Conservation (phyloP, 2,797 vertebrate species). For the Amblyopsis hoosieri region DNA sequence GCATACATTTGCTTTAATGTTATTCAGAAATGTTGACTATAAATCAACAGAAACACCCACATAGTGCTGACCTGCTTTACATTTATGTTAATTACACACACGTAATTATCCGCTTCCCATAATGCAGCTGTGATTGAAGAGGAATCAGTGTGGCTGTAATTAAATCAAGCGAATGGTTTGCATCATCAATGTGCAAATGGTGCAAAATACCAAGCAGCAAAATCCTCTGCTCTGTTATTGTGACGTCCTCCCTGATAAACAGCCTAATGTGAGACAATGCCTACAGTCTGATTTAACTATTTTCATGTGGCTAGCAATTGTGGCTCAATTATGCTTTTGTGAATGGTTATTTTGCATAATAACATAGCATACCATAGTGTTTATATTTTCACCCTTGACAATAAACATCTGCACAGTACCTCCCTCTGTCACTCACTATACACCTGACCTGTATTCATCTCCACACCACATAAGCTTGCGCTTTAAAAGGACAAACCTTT, state of each 20-base stretch:
- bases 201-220: too few relatives aligned
- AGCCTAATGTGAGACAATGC: too few relatives aligned
- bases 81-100: too few relatives aligned
- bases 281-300: too few relatives aligned
- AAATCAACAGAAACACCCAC: neutral
- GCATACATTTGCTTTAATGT: neutral
- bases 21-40: slow-evolving; percentile 3
- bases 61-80: slow-evolving; percentile 2
- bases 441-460: slow-evolving; percentile 40
- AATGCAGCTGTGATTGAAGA: too few relatives aligned
- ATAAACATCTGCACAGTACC: slow-evolving; percentile 15
- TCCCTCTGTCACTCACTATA: slow-evolving; percentile 19
- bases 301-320: slow-evolving; percentile 28
- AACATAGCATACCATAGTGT: slow-evolving; percentile 15
- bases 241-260: too few relatives aligned
- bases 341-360: slow-evolving; percentile 44
- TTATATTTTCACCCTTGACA: slow-evolving; percentile 23
- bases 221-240: too few relatives aligned
- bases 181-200: too few relatives aligned
- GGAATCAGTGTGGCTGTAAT: too few relatives aligned
- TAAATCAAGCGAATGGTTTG: too few relatives aligned
- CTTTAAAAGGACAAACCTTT: slow-evolving; percentile 2
- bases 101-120: too few relatives aligned
- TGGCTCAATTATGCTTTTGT: slow-evolving; percentile 37
- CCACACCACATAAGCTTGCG: slow-evolving; percentile 2